phyloP scores from a whole-genome alignment of 2,113 vertebrate genomes.

The Megaceryle maxima region DNA sequence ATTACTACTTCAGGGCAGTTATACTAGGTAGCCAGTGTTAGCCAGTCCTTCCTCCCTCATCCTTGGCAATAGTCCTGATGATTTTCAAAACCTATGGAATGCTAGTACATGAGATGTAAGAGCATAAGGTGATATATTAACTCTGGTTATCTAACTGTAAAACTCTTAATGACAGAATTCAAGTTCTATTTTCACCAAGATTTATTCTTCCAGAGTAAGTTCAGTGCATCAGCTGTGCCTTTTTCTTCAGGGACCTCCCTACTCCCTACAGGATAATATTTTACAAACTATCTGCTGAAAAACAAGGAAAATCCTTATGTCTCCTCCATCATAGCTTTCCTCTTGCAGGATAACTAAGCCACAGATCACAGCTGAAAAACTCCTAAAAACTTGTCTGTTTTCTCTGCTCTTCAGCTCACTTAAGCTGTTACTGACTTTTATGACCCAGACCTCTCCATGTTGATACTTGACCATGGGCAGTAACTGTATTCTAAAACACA shows the following conservation, averaged over 20 bases:
- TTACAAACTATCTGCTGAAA: conserved; percentile 24
- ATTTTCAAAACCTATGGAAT: not conserved
- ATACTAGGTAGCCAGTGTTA: not conserved
- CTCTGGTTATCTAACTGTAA: not conserved
- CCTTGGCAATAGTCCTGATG: not conserved
- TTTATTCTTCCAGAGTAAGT: not conserved
- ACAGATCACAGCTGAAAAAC: conserved; percentile 8
- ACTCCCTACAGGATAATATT: not conserved
- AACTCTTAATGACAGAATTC: not conserved
- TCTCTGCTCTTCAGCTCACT: not conserved
- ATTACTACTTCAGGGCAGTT: not conserved
- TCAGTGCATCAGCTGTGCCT: not conserved
- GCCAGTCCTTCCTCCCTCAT: not conserved
- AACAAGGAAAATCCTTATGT: not conserved
- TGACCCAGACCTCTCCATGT: not conserved
- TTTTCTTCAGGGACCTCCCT: not conserved
- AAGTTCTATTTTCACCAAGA: not conserved
- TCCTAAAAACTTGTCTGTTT: not conserved
- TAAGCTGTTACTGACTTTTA: not conserved
- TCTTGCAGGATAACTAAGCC: not conserved
- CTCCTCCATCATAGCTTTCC: not conserved
- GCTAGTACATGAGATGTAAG: not conserved
- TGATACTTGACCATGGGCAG: not conserved
- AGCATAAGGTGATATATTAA: not conserved
- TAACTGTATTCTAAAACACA: not conserved